Conservation (phyloP, 64 coral and sea anemone genomes). For the Platygyra sinensis region DNA sequence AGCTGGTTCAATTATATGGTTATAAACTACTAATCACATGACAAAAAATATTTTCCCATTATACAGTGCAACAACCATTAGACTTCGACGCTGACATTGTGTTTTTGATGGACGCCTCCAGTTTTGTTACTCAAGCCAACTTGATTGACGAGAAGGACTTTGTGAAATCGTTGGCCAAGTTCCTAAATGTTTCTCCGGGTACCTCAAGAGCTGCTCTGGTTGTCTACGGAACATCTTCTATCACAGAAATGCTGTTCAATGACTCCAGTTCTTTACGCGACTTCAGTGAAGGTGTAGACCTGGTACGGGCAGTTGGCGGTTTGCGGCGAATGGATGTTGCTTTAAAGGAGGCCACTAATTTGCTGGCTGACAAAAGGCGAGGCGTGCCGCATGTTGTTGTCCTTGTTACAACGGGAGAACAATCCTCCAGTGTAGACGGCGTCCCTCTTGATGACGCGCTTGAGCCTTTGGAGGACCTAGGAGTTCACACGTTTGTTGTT, state of each 20-base stretch:
- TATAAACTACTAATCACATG: too few species aligned
- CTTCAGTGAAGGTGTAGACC: conserved; percentile 46
- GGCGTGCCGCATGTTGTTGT: conserved; percentile 60
- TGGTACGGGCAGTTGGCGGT: not conserved
- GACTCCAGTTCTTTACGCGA: conserved; percentile 6
- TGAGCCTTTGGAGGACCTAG: conserved; percentile 33
- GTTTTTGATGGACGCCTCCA: conserved; percentile 76
- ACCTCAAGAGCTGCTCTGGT: conserved; percentile 53
- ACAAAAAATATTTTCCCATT: not conserved
- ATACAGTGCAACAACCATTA: conserved; percentile 27
- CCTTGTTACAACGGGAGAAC: conserved; percentile 63
- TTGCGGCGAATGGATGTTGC: conserved; percentile 67
- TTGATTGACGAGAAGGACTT: conserved; percentile 68
- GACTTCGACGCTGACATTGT: conserved; percentile 67
- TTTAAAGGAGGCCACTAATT: conserved; percentile 27
- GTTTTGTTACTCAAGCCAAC: conserved; percentile 33
- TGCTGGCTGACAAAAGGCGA: conserved; percentile 40
- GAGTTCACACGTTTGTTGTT: conserved; percentile 64
- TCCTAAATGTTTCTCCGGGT: conserved; percentile 50
- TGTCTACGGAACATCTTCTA: conserved; percentile 43
- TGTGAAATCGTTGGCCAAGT: conserved; percentile 49
- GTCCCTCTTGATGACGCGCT: conserved; percentile 30
- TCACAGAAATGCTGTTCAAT: conserved; percentile 42
- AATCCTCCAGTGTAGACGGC: conserved; percentile 10
- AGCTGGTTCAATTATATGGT: too few species aligned